Evolutionary conservation across 2,888 invertebrate species (phyloP), one percentile per base, ranked within the genome.

Genomic region (Harpalus rufipes): DNA sequence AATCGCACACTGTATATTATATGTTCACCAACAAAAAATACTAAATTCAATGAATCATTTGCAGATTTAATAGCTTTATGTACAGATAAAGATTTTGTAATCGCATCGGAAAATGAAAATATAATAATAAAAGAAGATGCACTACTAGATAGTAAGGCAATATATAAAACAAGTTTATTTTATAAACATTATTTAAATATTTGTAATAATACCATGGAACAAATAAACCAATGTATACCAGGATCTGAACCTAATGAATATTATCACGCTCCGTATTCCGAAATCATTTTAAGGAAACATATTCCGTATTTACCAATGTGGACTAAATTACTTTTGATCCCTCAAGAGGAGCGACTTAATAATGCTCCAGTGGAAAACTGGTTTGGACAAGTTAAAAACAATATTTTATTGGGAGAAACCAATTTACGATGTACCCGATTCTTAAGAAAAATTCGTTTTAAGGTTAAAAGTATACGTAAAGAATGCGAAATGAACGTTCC

Each of bases 111-210:
- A 58, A 58, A 58, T 58, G 58, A 1, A 4, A 4, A 58, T n/a
- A 12, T 10, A 18, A 21, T 5, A 16, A 1, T 63, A 21, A 4
- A 16, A 25, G 6, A 25, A 18, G 25, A n/a, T 10, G 63, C 6
- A 18, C n/a, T 63, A 2, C 18, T 63, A 25, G 25, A 63, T 63
- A 18, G 8, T 18, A 21, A 21, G 12, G 12, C 63, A 3, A 21
- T 63, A 63, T 63, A 63, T 18, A 63, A 63, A 63, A 63, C 14
- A 7, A 63, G 63, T 25, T 63, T 63, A 18, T 63, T 63, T 63
- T 25, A 63, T 21, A 18, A 63, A 63, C 21, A 63, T 63, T 63
- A 21, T 25, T 16, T 63, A 6, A 63, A 63, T 21, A 63, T 63
- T 5, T 63, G 7, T 63, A 7, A 16, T 21, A 63, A 18, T 6